Evolutionary conservation across 2,113 vertebrate genomes (phyloP).

Genomic region (Mesembrinibis cayennensis): DNA sequence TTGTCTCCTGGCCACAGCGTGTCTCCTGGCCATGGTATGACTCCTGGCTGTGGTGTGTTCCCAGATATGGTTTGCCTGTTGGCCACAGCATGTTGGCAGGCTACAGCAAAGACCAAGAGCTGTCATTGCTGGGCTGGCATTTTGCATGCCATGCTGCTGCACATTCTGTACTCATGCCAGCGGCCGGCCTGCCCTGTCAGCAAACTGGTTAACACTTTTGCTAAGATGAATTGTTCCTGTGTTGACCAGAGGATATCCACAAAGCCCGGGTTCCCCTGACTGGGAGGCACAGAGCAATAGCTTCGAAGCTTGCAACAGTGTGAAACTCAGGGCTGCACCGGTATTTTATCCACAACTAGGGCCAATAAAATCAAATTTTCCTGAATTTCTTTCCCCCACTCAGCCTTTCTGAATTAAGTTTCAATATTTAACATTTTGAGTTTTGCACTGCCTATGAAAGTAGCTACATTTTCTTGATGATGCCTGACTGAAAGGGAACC

Average conservation of each 20-base stretch:
- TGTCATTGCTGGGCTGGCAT: neutral
- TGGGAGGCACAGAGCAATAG: too few species aligned
- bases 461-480: neutral
- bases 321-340: neutral
- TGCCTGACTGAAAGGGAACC: neutral
- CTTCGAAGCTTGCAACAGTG: rapidly evolving
- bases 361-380: neutral
- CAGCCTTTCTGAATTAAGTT: neutral
- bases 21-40: neutral
- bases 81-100: neutral
- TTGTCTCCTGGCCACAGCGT: neutral
- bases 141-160: neutral
- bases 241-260: neutral
- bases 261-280: neutral
- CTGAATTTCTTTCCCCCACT: neutral
- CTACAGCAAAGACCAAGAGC: rapidly evolving
- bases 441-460: neutral
- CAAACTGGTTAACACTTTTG: neutral
- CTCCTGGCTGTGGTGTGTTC: neutral
- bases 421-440: neutral
- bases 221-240: neutral
- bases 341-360: neutral
- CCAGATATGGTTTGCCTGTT: neutral
- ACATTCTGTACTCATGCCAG: neutral
- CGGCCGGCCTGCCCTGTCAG: neutral